Base-by-base conservation (phyloP, 2,113 vertebrate species). In the Probosciger aterrimus region DNA sequence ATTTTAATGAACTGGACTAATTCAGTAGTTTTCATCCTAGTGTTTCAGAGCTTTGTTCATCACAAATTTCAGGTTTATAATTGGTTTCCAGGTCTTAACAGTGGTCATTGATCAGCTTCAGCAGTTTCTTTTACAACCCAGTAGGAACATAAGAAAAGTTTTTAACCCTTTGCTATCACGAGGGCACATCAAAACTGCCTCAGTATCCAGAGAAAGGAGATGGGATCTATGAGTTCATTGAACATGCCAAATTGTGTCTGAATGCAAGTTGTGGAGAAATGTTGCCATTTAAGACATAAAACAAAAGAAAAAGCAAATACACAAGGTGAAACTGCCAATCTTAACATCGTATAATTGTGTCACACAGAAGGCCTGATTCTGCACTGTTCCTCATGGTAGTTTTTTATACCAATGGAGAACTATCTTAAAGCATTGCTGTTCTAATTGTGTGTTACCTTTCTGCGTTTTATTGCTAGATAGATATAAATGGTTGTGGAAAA, bases 1-100 rank as follows among this genome's bases (percentile, higher is more conserved):
- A 98, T 99, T 99, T 99, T 99, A 99, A 99, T 99, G 99, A 99
- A 99, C 99, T 99, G 98, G 98, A 98, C 98, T 99, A 99, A 99
- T 99, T 99, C 99, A 98, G 98, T 98, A 98, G 98, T 99, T 99
- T 99, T 99, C 98, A 99, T 98, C 97, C 96, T 98, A 97, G 98
- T 98, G 98, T 98, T 99, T 98, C 98, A 97, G 98, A 98, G 98
- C 98, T 98, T 98, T 99, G 98, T 98, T 98, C 98, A 97, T 98
- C 98, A 98, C 98, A 98, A 98, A 98, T 98, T 98, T 98, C 98
- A 98, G 98, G 98, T 98, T 98, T 98, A 98, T 98, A 98, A 98
- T 98, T 98, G 98, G 98, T 98, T 98, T 98, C 98, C 98, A 98
- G 98, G 98, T 98, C 98, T 98, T 98, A 98, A 98, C 97, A 97